Percentiles rank a stretch among this genome's conserved stretches.
phyloP scores from a whole-genome alignment of 2,888 invertebrate species.

The Latrodectus elegans region DNA sequence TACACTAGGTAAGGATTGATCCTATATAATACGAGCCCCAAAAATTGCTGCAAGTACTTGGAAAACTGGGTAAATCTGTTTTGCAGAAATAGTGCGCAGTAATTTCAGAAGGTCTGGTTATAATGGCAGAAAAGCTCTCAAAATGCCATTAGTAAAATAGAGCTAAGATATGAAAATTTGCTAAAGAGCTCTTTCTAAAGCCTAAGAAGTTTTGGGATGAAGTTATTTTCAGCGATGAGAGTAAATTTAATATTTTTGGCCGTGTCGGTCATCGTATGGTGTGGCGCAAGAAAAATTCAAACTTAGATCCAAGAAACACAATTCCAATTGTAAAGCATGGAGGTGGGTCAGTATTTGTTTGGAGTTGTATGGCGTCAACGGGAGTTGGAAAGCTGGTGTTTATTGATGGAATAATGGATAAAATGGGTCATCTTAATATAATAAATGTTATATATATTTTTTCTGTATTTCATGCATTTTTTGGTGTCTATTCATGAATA shows the following conservation, averaged over 20 bases:
- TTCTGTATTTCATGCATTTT: no score
- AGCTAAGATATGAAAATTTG: not conserved
- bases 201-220: conserved; percentile 14
- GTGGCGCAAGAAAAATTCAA: conserved; percentile 7
- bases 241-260: no score
- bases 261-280: conserved; percentile 1
- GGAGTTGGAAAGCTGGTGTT: conserved; percentile 8
- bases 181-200: not conserved
- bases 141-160: not conserved
- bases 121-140: not conserved
- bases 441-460: not conserved
- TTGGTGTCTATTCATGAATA: no score
- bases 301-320: not conserved
- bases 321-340: conserved; percentile 62
- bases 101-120: not conserved
- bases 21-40: no score
- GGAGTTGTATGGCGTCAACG: conserved; percentile 56
- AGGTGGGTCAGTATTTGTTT: conserved; percentile 66
- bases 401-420: conserved; percentile 26
- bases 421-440: conserved; percentile 34
- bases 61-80: not conserved
- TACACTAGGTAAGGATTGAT: no score
- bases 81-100: not conserved
- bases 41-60: conserved; percentile 3
- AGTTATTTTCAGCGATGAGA: conserved; percentile 12